Evolutionary conservation across 2,113 vertebrate genomes (phyloP).

Genomic region (Romanogobio albipinnatus): DNA sequence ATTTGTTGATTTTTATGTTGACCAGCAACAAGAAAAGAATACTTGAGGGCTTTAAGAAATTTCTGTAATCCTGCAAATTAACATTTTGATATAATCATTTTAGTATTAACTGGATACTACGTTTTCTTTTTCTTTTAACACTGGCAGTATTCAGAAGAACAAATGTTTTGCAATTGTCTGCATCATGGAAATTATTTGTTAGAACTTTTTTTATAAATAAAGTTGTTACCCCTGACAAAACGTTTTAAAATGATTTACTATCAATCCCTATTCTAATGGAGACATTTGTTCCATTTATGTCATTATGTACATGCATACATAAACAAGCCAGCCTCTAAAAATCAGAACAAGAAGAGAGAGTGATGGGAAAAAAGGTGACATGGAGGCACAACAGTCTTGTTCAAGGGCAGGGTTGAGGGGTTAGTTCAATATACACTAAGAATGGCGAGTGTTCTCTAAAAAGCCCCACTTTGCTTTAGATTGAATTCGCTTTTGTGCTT

Average conservation of each 20-base stretch:
- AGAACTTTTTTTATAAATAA: too few relatives aligned
- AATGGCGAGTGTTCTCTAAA: conserved; percentile 68
- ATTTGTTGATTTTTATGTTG: conserved; percentile 3
- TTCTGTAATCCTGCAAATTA: neutral
- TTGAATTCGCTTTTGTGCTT: conserved; percentile 68
- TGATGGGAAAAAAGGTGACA: conserved; percentile 55
- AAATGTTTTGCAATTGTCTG: neutral
- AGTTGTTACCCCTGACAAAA: neutral
- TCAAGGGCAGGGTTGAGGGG: conserved; percentile 53
- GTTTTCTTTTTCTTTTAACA: neutral
- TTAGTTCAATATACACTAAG: conserved; percentile 66
- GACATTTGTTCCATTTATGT: neutral
- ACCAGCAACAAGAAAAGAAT: neutral
- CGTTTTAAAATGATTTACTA: neutral
- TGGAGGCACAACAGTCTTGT: conserved; percentile 21
- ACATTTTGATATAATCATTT: neutral
- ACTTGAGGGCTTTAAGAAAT: neutral
- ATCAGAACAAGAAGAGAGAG: conserved; percentile 61
- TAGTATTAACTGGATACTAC: neutral
- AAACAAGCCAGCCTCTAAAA: conserved; percentile 74
- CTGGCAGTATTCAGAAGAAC: neutral
- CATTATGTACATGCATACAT: neutral
- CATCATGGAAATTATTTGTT: too few relatives aligned
- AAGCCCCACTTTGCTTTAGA: conserved; percentile 69
- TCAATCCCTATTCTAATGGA: neutral